Conservation (phyloP, 2,113 vertebrate species). For the Varanus komodoensis region DNA sequence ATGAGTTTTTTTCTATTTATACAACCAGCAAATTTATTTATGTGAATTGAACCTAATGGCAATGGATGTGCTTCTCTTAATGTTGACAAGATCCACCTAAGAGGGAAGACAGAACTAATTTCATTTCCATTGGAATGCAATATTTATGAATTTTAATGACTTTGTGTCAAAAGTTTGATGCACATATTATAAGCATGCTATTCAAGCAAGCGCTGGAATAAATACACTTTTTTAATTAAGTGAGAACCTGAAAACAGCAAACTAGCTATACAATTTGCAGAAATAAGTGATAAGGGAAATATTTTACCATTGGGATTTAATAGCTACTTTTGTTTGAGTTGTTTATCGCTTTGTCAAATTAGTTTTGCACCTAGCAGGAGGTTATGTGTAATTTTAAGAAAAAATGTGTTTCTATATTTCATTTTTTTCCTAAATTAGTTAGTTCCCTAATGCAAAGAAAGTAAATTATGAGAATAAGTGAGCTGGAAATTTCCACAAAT, state of each 20-base stretch:
- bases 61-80: slow-evolving; percentile 52
- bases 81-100: slow-evolving; percentile 53
- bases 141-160: slow-evolving; percentile 66
- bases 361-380: slow-evolving; percentile 64
- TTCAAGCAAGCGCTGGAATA: slow-evolving; percentile 48
- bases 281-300: slow-evolving; percentile 57
- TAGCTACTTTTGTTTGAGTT: slow-evolving; percentile 48
- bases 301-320: slow-evolving; percentile 55
- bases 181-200: slow-evolving; percentile 49
- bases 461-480: slow-evolving; percentile 43
- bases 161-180: slow-evolving; percentile 57
- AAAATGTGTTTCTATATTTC: slow-evolving; percentile 40
- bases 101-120: slow-evolving; percentile 69
- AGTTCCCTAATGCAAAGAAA: slow-evolving; percentile 48
- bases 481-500: slow-evolving; percentile 53
- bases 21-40: slow-evolving; percentile 62
- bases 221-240: slow-evolving; percentile 75
- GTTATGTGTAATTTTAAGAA: slow-evolving; percentile 58
- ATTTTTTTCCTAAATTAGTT: slow-evolving; percentile 33
- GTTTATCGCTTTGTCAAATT: slow-evolving; percentile 70
- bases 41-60: slow-evolving; percentile 54
- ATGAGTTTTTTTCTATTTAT: slow-evolving; percentile 46
- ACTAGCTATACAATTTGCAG: slow-evolving; percentile 40
- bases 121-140: slow-evolving; percentile 72
- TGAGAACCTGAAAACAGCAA: slow-evolving; percentile 44